Conservation (phyloP, 2,888 invertebrate species). For the Geotrupes spiniger region DNA sequence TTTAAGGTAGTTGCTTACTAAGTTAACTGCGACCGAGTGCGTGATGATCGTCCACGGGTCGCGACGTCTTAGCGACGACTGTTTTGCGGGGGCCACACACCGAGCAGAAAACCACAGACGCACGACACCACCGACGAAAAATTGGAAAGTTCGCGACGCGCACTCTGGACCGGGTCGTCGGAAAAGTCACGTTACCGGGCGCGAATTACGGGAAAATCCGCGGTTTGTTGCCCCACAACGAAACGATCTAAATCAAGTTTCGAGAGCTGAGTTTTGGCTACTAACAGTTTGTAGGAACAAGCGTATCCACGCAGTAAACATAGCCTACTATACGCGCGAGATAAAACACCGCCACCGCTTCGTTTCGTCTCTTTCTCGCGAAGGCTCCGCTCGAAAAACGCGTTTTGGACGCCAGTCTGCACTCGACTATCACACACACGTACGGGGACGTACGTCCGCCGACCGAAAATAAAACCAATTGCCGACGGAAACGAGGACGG, state of each 20-base stretch:
- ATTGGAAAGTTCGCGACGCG: not conserved
- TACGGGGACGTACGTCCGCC: constrained; percentile 28
- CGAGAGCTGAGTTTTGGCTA: constrained; percentile 43
- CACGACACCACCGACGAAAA: constrained; percentile 14
- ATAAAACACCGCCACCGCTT: constrained; percentile 38
- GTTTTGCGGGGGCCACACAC: constrained; percentile 30
- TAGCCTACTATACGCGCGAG: constrained; percentile 34
- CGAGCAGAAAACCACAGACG: constrained; percentile 25
- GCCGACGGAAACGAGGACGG: constrained; percentile 23
- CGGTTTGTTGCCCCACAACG: constrained; percentile 54
- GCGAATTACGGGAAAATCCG: constrained; percentile 54
- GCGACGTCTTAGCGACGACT: constrained; percentile 28
- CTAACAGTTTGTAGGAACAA: constrained; percentile 44
- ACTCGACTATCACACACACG: constrained; percentile 40
- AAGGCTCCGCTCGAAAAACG: constrained; percentile 39
- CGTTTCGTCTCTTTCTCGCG: constrained; percentile 39
- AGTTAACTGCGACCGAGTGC: not conserved
- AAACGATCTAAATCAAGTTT: constrained; percentile 44
- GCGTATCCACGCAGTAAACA: constrained; percentile 44
- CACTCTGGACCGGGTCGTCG: constrained; percentile 32
- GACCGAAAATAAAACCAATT: constrained; percentile 22
- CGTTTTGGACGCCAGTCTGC: constrained; percentile 42
- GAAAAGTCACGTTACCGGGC: constrained; percentile 52
- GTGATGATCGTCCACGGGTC: constrained; percentile 12
- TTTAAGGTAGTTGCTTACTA: not conserved